A percentile compares a stretch with the other conserved stretches of the same genome.
phyloP scores from a whole-genome alignment of 2,888 invertebrate species.

The Notodonta ziczac region DNA sequence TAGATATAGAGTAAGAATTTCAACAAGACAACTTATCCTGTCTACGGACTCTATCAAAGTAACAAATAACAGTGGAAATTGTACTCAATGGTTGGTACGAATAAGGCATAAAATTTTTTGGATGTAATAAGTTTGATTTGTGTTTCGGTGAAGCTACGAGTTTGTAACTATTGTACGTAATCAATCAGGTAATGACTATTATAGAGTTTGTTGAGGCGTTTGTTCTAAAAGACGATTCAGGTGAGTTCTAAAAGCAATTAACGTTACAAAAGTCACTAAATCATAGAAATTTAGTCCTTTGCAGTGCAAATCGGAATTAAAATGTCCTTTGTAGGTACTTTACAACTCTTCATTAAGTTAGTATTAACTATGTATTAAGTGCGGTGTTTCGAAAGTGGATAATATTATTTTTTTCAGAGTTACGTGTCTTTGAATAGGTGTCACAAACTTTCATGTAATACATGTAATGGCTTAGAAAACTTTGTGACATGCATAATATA shows the following conservation, averaged over 20 bases:
- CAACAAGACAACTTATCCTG: constrained; percentile 17
- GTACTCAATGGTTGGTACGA: constrained; percentile 3
- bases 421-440: no score
- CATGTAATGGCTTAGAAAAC: no score
- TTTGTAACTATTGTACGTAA: constrained; percentile 36
- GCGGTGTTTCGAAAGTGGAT: no score
- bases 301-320: background rate
- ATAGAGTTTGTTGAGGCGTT: constrained; percentile 9
- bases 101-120: constrained; percentile 24
- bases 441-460: no score
- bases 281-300: background rate
- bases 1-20: constrained; percentile 38
- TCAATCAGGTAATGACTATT: constrained; percentile 37
- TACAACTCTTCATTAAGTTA: background rate
- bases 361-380: no score
- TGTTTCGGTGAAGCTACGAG: constrained; percentile 36
- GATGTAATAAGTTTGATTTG: constrained; percentile 30
- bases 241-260: background rate
- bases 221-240: background rate
- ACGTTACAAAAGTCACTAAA: background rate
- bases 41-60: constrained; percentile 28
- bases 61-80: constrained; percentile 16
- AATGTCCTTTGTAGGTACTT: background rate
- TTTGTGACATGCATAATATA: no score
- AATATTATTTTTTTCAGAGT: no score